Conservation (phyloP, 2,113 vertebrate genomes). For the Zosterops borbonicus region DNA sequence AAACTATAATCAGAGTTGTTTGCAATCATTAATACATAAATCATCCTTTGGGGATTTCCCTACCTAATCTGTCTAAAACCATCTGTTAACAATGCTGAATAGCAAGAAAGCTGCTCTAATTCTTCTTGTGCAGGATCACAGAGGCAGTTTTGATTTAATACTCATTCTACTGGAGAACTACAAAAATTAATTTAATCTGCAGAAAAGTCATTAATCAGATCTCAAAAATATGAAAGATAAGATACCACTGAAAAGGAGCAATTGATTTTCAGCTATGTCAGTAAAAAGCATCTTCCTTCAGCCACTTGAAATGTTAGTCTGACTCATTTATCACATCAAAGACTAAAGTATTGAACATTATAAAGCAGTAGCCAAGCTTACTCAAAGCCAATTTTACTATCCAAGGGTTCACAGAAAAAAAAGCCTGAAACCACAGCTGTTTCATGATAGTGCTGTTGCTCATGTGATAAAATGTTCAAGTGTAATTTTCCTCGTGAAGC, state of each 20-base stretch:
- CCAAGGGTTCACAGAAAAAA: neutral
- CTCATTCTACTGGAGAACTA: neutral
- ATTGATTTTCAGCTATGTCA: slow-evolving; percentile 18
- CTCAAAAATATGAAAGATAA: neutral
- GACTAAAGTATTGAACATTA: neutral
- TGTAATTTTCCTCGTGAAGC: neutral
- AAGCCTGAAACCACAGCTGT: neutral
- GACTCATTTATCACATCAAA: slow-evolving; percentile 13
- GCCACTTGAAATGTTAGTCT: neutral
- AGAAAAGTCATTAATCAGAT: slow-evolving; percentile 7
- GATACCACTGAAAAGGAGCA: neutral
- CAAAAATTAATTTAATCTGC: neutral
- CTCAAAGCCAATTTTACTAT: neutral
- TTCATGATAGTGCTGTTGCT: neutral
- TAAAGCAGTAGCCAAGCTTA: neutral
- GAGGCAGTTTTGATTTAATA: slow-evolving; percentile 11
- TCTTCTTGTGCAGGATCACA: neutral
- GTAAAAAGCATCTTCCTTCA: neutral
- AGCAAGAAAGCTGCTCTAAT: slow-evolving; percentile 30
- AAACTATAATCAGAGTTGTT: slow-evolving; percentile 41
- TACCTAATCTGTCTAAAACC: slow-evolving; percentile 53
- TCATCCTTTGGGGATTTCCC: slow-evolving; percentile 18
- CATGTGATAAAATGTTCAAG: neutral
- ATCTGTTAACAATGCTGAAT: slow-evolving; percentile 51
- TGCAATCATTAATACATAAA: slow-evolving; percentile 51